phyloP scores from a whole-genome alignment of 2,888 invertebrate species.

The Zaprionus obscuricornis region DNA sequence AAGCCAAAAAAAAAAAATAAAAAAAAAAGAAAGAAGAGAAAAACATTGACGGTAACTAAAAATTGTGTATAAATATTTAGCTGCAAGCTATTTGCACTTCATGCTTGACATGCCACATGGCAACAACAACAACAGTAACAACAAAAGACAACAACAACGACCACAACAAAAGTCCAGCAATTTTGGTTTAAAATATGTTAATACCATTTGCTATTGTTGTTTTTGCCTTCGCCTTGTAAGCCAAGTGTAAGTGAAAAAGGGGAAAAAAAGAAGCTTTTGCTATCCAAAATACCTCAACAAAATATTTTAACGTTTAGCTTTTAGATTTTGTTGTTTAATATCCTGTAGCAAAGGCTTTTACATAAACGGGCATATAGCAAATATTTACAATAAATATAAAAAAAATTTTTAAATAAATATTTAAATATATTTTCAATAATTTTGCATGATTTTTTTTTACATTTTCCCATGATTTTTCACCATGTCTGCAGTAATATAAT shows the following conservation, averaged over 20 bases:
- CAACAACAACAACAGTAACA: slow-evolving; percentile 35
- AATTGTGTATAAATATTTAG: slow-evolving; percentile 70
- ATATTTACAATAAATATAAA: too few species aligned
- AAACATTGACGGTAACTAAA: slow-evolving; percentile 46
- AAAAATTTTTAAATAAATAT: too few species aligned
- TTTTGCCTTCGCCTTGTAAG: too few species aligned
- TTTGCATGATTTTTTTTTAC: too few species aligned
- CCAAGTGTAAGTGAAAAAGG: slow-evolving; percentile 16
- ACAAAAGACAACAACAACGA: slow-evolving; percentile 18
- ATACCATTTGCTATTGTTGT: slow-evolving; percentile 53
- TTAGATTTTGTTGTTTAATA: slow-evolving; percentile 37
- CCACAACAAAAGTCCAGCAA: slow-evolving; percentile 65
- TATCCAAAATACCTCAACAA: slow-evolving; percentile 60
- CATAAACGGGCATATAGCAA: too few species aligned
- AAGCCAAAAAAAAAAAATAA: too few species aligned
- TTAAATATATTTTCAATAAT: too few species aligned
- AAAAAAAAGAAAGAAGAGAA: slow-evolving; percentile 12
- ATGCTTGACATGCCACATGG: slow-evolving; percentile 70
- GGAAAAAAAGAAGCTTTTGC: too few species aligned
- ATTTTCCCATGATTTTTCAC: too few species aligned
- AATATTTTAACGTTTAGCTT: slow-evolving; percentile 62
- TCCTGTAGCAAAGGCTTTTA: too few species aligned
- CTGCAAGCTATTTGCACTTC: slow-evolving; percentile 76
- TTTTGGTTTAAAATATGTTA: slow-evolving; percentile 74
- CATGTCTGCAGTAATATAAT: background rate